Conservation (phyloP, 2,113 vertebrate genomes). For the Gavia stellata region DNA sequence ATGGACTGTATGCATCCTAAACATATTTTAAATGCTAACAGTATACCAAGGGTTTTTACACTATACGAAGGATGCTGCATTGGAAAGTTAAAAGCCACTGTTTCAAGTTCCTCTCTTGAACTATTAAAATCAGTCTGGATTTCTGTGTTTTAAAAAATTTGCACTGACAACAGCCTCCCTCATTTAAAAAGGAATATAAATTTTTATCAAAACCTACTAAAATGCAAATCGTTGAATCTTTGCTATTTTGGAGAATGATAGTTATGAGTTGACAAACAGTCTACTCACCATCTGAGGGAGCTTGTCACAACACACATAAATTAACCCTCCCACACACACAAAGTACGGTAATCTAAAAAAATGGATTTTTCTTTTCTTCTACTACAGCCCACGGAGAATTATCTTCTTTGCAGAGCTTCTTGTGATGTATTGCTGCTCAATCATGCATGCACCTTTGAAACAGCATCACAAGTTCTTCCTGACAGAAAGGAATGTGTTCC, state of each 20-base stretch:
- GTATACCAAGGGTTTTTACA: background rate
- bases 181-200: background rate
- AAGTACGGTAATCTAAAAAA: background rate
- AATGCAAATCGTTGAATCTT: conserved; percentile 2
- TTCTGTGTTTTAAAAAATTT: background rate
- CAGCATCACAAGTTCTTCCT: conserved; percentile 62
- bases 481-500: conserved; percentile 61
- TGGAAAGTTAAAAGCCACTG: background rate
- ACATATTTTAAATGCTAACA: background rate
- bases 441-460: conserved; percentile 67
- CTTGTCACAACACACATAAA: conserved; percentile 62
- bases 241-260: conserved; percentile 41
- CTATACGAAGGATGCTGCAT: background rate
- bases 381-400: conserved; percentile 44
- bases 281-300: conserved; percentile 27
- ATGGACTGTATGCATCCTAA: background rate
- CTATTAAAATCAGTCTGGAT: background rate
- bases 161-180: background rate
- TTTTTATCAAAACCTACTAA: conserved; percentile 10
- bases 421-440: conserved; percentile 65
- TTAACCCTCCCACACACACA: background rate
- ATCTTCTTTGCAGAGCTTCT: conserved; percentile 39
- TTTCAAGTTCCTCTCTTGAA: background rate
- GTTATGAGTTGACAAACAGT: conserved; percentile 50
- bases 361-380: conserved; percentile 36